Conservation (phyloP, 2,113 vertebrate species). For the Aplodontia rufa region DNA sequence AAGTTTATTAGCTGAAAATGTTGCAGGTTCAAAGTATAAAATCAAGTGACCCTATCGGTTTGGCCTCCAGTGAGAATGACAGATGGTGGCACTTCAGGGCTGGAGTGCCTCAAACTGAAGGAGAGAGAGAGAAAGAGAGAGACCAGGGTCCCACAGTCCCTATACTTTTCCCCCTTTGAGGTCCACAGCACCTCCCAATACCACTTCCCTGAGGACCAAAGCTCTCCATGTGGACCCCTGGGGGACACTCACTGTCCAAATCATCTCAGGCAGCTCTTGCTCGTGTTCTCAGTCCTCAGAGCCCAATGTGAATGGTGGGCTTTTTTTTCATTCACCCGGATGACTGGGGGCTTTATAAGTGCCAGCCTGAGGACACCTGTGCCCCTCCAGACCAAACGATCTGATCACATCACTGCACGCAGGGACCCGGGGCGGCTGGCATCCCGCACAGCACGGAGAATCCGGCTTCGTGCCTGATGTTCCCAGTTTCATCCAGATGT, state of each 20-base stretch:
- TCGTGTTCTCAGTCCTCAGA: background rate
- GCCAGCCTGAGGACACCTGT: background rate
- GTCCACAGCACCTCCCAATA: background rate
- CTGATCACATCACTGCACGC: background rate
- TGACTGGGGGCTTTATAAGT: background rate
- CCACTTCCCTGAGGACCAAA: background rate
- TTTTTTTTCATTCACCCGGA: background rate
- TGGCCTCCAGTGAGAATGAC: background rate
- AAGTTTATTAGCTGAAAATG: background rate
- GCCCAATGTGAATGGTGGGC: background rate
- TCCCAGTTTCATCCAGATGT: slow-evolving; percentile 74
- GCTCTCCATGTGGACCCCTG: background rate
- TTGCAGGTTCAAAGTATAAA: background rate
- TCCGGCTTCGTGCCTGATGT: slow-evolving; percentile 36
- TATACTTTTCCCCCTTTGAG: background rate
- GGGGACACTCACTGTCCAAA: too few species aligned
- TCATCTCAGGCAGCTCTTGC: background rate
- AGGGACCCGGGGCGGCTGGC: background rate
- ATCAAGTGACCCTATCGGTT: background rate
- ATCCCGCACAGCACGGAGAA: background rate
- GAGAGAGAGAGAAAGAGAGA: background rate
- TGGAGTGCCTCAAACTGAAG: background rate
- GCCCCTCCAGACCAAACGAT: background rate
- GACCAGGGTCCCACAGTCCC: background rate
- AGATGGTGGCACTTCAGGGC: background rate